Percentiles rank a stretch among this genome's conserved stretches.
Evolutionary conservation across 2,888 invertebrate genomes (phyloP).

Genomic region (Caenorhabditis sp.): DNA sequence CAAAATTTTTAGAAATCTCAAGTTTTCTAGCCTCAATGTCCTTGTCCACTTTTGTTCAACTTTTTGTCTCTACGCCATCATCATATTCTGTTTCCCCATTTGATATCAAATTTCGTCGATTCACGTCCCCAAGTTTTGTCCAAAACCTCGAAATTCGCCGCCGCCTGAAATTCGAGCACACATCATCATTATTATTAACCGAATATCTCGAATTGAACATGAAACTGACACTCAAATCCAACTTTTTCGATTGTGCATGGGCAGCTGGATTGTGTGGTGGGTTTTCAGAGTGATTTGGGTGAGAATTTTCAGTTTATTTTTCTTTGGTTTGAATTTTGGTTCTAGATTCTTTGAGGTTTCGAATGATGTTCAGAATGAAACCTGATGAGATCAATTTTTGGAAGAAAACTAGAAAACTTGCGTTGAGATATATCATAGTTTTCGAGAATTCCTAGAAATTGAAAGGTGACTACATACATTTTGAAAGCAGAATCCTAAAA

Average conservation of each 20-base stretch:
- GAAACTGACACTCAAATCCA: slow-evolving; percentile 1
- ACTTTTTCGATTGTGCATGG: slow-evolving; percentile 29
- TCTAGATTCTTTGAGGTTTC: too few relatives aligned
- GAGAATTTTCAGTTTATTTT: neutral
- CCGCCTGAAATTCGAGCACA: neutral
- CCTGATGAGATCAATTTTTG: too few relatives aligned
- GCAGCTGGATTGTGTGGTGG: neutral
- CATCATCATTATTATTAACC: too few relatives aligned
- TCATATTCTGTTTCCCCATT: neutral
- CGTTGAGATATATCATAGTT: too few relatives aligned
- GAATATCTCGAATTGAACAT: too few relatives aligned
- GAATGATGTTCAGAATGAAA: too few relatives aligned
- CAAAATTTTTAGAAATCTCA: neutral
- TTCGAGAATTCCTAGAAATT: too few relatives aligned
- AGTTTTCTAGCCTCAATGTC: too few relatives aligned
- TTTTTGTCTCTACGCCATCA: neutral
- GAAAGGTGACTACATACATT: too few relatives aligned
- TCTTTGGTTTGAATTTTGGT: neutral
- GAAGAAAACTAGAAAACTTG: too few relatives aligned
- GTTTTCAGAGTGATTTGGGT: slow-evolving; percentile 10
- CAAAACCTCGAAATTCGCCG: neutral
- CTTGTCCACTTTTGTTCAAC: too few relatives aligned
- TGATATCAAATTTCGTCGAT: neutral
- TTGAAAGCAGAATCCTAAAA: too few relatives aligned
- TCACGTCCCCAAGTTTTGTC: neutral